Evolutionary conservation across 1,140 invertebrate species (phyloP), one percentile per base, ranked within the genome.

Genomic region (Neelides sp.): DNA sequence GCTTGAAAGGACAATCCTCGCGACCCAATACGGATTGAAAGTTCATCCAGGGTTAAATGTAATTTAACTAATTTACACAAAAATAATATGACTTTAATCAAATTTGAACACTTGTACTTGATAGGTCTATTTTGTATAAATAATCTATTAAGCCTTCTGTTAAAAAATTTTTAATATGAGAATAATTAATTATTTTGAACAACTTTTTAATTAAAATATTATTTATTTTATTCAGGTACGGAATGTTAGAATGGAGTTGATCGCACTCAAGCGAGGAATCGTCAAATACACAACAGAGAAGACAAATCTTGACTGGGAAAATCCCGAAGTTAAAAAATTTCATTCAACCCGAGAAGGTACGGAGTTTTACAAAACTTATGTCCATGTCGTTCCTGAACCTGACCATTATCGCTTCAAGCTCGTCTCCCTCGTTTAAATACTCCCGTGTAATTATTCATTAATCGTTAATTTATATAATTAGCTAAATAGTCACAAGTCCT

Each of bases 41-140:
- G 55, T 41, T 26, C 41, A 46, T 22, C 52, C 57, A 1, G 57
- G 57, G 23, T 22, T 55, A 17, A 59, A 59, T 55, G 57, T 59
- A 44, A 50, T 49, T 17, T 30, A 32, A 3, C 26, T 17, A 46
- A 46, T 37, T 7, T 17, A 7, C 36, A 39, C 7, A 12, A 45
- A 22, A 23, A 24, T 8, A 42, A 19, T 42, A 4, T 20, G 13
- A 5, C 23, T 39, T 26, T 23, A 4, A 22, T 37, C 7, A 48
- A 35, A 47, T 13, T 47, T 28, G 15, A 4, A 12, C 22, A 22
- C 22, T 35, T 10, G 36, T 39, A 39, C 7, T 7, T 39, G 5
- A 39, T 39, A 15, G 4, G n/a, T 19, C n/a, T 15, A 17, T 39
- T 39, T 15, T 39, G 15, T 15, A 7, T 39, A 4, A 10, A 4